Evolutionary conservation across 2,888 invertebrate species (phyloP), one percentile per base, ranked within the genome.

Genomic region (Aphelenchoides bicaudatus): DNA sequence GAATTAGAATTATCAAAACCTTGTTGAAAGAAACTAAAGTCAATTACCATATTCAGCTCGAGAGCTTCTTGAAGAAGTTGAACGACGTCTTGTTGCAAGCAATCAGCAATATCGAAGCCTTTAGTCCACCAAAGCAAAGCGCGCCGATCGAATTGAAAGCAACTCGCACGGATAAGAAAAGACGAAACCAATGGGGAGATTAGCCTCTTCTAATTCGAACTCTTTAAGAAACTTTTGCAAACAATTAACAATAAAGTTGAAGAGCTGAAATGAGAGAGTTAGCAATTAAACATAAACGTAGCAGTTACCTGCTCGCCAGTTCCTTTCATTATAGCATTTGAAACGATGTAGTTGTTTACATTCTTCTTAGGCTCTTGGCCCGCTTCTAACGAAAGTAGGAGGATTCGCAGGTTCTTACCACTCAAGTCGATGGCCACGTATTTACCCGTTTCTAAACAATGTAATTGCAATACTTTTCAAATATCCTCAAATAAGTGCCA

Each of bases 71-170:
- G 72, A 16, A 79, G 62, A 25, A 79, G 61, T 19, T 64, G 61
- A 27, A 78, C 78, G 16, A 79, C 75, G 53, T 79, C 79, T 51
- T 79, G 70, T 48, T 79, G 72, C 10, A 79, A 61, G 49, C 78
- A 79, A 61, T 79, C 78, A 48, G 72, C 64, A 55, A 79, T 78
- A 61, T 78, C 74, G 63, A 78, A 79, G 2, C 79, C 78, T 55
- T 79, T 79, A 1, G 78, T 76, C 79, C 79, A 79, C 78, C 78
- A 78, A 0, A 78, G 67, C 13, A 78, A 66, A 31, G n/a, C 75
- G 70, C 34, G 78, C 78, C n/a, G 74, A 74, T 1, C 79, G 72
- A 23, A 78, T 78, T 3, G 74, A 75, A 21, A 73, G 63, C 28
- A 78, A 60, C 60, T 79, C 75, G 56, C 79, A 79, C 25, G 78